phyloP scores from a whole-genome alignment of 2,888 invertebrate genomes.

The Drosophila atripex region DNA sequence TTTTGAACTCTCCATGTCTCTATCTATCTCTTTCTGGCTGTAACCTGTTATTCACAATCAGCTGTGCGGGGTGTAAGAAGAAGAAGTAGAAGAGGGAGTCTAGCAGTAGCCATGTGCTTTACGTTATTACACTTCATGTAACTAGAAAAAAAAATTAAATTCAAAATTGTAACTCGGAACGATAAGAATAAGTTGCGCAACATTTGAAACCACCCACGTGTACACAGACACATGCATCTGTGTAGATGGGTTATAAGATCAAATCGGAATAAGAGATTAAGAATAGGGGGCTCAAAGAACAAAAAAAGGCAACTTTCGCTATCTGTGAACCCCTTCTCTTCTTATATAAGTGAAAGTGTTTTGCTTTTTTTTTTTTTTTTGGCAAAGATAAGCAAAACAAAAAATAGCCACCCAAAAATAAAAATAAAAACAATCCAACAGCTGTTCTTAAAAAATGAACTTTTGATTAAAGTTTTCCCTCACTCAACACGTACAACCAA shows the following conservation, averaged over 20 bases:
- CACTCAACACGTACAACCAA: constrained; percentile 23
- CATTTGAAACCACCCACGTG: constrained; percentile 38
- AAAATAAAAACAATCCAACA: constrained; percentile 27
- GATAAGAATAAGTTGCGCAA: constrained; percentile 42
- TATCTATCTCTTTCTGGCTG: neutral
- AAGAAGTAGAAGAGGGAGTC: neutral
- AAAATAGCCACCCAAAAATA: constrained; percentile 37
- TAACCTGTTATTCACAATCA: constrained; percentile 42
- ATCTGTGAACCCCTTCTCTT: constrained; percentile 19
- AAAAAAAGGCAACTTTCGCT: constrained; percentile 27
- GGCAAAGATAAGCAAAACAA: constrained; percentile 32
- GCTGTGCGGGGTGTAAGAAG: constrained; percentile 21
- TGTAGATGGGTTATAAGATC: constrained; percentile 1
- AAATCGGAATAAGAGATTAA: neutral
- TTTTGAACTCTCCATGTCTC: constrained; percentile 13
- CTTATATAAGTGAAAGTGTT: constrained; percentile 46
- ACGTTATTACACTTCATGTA: constrained; percentile 1
- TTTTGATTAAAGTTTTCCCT: constrained; percentile 20
- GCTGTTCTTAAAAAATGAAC: constrained; percentile 29
- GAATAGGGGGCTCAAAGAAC: constrained; percentile 4
- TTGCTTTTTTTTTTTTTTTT: constrained; percentile 27
- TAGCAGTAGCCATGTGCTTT: neutral
- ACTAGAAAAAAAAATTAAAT: neutral
- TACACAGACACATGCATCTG: neutral
- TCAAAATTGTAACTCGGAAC: neutral